These are phyloP conservation scores for Ochropleura plecta DNA, from an alignment of 2,888 invertebrate species.

Conservation along the genomic window DNA sequence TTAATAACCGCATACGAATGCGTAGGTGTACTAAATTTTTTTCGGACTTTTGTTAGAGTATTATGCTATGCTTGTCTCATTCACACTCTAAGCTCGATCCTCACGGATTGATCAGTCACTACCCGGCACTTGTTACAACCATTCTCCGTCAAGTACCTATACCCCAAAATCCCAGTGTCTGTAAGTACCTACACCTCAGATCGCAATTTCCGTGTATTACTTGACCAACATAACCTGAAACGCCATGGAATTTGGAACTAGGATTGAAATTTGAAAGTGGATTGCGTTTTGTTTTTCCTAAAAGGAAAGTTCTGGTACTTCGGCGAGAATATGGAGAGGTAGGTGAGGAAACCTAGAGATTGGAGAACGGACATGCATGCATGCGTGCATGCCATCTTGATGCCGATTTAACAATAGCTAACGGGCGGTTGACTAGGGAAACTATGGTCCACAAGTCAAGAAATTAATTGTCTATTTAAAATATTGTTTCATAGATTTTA, in stretches of 20 bases:
- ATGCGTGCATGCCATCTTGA: too few species aligned
- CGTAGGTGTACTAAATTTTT: too few species aligned
- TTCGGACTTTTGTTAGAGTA: neutral
- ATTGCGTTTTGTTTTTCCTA: neutral
- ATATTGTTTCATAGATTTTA: too few species aligned
- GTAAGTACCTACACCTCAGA: conserved; percentile 19
- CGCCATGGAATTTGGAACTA: neutral
- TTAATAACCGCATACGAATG: too few species aligned
- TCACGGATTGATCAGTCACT: conserved; percentile 28
- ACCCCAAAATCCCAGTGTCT: neutral
- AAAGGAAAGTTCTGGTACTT: neutral
- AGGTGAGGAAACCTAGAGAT: too few species aligned
- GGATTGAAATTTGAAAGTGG: neutral
- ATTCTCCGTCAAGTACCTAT: conserved; percentile 13
- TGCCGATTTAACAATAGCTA: too few species aligned
- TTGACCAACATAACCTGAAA: neutral
- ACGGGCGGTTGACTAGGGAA: too few species aligned
- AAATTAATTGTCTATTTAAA: too few species aligned
- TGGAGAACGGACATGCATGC: too few species aligned
- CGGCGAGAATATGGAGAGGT: neutral
- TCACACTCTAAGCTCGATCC: conserved; percentile 4
- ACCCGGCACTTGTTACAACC: conserved; percentile 17
- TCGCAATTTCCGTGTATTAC: conserved; percentile 5
- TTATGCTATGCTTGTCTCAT: conserved; percentile 1
- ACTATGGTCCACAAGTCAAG: too few species aligned